Conservation (phyloP, 2,888 invertebrate genomes). For the Volucella inanis region DNA sequence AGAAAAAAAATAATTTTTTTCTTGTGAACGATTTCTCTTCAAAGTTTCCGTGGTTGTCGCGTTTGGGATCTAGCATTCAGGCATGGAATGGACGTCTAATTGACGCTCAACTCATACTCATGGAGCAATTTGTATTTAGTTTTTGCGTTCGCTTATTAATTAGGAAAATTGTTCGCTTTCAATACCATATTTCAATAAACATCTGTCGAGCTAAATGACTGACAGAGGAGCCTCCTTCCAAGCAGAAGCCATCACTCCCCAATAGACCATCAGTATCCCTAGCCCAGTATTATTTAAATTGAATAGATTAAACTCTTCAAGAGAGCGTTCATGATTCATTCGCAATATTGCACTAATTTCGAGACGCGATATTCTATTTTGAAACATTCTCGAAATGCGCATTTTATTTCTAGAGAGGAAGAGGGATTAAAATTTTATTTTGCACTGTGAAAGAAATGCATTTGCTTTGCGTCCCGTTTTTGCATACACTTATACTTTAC, state of each 20-base stretch:
- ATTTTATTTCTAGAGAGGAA: constrained; percentile 11
- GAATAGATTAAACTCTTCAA: constrained; percentile 32
- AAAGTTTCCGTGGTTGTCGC: not conserved
- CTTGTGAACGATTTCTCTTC: not conserved
- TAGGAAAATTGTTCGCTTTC: constrained; percentile 18
- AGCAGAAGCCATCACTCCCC: not conserved
- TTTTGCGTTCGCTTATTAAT: constrained; percentile 44
- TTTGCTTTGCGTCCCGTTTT: constrained; percentile 46
- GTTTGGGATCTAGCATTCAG: not conserved
- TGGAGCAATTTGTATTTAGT: not conserved
- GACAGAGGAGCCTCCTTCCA: constrained; percentile 5
- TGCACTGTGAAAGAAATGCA: constrained; percentile 43
- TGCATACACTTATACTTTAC: constrained; percentile 21
- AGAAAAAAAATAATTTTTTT: no score
- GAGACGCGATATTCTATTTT: constrained; percentile 56
- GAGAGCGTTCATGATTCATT: constrained; percentile 39
- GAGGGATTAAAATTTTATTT: constrained; percentile 20
- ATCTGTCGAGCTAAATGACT: constrained; percentile 26
- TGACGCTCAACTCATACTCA: constrained; percentile 5
- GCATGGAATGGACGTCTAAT: not conserved
- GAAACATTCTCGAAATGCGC: constrained; percentile 29
- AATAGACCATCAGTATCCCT: constrained; percentile 7
- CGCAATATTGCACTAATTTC: constrained; percentile 33
- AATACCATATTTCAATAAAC: constrained; percentile 44
- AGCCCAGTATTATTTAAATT: constrained; percentile 31